Evolutionary conservation across 1,140 invertebrate species (phyloP), one percentile per base, ranked within the genome.

Genomic region (Ptiloglossa arizonensis): DNA sequence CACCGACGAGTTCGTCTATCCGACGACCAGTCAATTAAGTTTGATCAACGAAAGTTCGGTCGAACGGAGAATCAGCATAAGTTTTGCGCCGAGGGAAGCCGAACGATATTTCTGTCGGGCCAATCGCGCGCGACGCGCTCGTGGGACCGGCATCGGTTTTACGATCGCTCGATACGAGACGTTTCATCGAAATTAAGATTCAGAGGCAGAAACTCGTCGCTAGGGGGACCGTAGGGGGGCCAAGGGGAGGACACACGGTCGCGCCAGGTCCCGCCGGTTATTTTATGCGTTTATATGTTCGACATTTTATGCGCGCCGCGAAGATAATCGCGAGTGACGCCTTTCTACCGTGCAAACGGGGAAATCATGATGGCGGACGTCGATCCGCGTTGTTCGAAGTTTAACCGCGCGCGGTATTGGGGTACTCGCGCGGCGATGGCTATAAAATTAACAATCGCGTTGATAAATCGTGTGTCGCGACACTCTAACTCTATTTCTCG

Each of bases 21-120:
- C 41, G 60, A 50, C 63, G 69, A 54, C 46, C 52, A 85, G 68
- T 85, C 86, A 88, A 87, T 88, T 88, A 88, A 88, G 78, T 83
- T 83, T 84, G 85, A 88, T 87, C 85, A 76, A 63, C 68, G 46
- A 68, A 80, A 86, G 62, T 85, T 87, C 38, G 19, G 35, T 44
- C 68, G 77, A 62, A 41, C n/a, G 74, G 70, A 77, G 70, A 83
- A 87, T 86, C 80, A 50, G 80, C 83, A 85, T 85, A 72, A 80
- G 79, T 72, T 75, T n/a, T 46, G 64, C 44, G 63, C 35, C 38
- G 27, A 32, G 41, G 59, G 44, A 48, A 69, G 56, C 46, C 29
- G 32, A 35, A 22, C 76, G 66, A 75, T 48, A 71, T 41, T 35
- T 27, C 46, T 52, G 41, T 52, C 17, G 69, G 62, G 38, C 67